A percentile compares a stretch with the other conserved stretches of the same genome.
These are phyloP conservation scores for Cairina moschata DNA, from an alignment of 2,113 vertebrate species.

Conservation along the genomic window DNA sequence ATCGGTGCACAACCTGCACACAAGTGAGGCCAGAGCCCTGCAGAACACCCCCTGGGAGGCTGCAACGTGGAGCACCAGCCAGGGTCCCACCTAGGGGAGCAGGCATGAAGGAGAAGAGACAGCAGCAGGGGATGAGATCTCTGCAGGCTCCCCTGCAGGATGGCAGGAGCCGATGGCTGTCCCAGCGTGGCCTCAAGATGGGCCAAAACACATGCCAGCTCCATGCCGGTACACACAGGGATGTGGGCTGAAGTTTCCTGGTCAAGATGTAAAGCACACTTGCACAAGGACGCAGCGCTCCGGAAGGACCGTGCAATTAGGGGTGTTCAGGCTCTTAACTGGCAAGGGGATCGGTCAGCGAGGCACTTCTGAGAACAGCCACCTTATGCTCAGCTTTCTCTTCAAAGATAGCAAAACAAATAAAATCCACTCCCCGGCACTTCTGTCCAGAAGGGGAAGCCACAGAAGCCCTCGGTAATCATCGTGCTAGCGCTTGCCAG, in stretches of 20 bases:
- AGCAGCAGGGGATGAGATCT: not conserved
- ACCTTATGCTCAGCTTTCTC: conserved; percentile 40
- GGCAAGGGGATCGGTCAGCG: not conserved
- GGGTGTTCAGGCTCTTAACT: not conserved
- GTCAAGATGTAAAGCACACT: conserved; percentile 5
- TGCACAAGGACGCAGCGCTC: not conserved
- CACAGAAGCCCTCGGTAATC: not conserved
- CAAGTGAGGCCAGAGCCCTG: not conserved
- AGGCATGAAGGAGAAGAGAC: accelerated
- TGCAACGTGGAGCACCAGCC: not conserved
- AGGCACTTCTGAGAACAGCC: conserved; percentile 32
- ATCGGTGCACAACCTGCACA: not conserved
- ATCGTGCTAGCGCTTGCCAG: conserved; percentile 28
- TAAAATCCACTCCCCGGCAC: not conserved
- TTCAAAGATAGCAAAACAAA: conserved; percentile 44
- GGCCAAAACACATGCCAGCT: not conserved
- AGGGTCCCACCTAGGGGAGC: not conserved
- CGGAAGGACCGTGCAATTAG: conserved; percentile 8
- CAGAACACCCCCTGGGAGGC: not conserved
- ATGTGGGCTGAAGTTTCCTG: conserved; percentile 51
- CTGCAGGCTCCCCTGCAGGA: not conserved
- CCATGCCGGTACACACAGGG: not conserved
- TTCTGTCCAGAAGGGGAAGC: conserved; percentile 42
- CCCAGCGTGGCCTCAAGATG: not conserved
- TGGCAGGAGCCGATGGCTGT: too few species aligned